Base-by-base conservation (phyloP, 1,140 invertebrate genomes). In the Calephelis nemesis region DNA sequence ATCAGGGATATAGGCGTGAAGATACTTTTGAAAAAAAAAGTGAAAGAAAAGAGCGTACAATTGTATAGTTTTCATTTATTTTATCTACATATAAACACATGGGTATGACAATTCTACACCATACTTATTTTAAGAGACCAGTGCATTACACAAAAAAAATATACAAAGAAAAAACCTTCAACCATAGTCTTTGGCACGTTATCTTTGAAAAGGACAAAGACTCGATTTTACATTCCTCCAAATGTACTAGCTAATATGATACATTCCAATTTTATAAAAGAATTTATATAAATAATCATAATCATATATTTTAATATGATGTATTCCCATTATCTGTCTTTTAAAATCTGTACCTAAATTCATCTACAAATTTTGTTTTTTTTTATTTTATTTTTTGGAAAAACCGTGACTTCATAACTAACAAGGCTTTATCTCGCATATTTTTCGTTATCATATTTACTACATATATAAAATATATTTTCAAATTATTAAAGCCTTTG, bases 41-140 rank as follows among this genome's bases (percentile, higher is more conserved):
- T 60, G 9, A 60, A 67, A 60, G 13, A 12, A 58, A 66, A 66
- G 42, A n/a, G 60, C 10, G 4, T 12, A 3, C 80, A 87, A 85
- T 85, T 86, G 85, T 87, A 87, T 85, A 81, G 74, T 74, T 76
- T 82, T 84, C 71, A 60, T 90, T 87, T 88, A 85, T 88, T 85
- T 72, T 89, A 89, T 90, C 86, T 90, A 89, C 85, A 91, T 88
- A 90, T 90, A 88, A 88, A 90, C 85, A 90, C 84, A 76, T 81
- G 82, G 81, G 81, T 86, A 86, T 73, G 75, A 86, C 81, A 85
- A 86, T 83, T 77, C 83, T 88, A 88, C 85, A 85, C 78, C 78
- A 78, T 78, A 77, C 81, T 87, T 87, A 86, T 64, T 9, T 77
- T 85, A 87, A 63, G 84, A 88, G 85, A 88, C 85, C 84, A 88